These are phyloP conservation scores for Agrotis puta DNA, from an alignment of 2,888 invertebrate genomes.

Conservation along the genomic window DNA sequence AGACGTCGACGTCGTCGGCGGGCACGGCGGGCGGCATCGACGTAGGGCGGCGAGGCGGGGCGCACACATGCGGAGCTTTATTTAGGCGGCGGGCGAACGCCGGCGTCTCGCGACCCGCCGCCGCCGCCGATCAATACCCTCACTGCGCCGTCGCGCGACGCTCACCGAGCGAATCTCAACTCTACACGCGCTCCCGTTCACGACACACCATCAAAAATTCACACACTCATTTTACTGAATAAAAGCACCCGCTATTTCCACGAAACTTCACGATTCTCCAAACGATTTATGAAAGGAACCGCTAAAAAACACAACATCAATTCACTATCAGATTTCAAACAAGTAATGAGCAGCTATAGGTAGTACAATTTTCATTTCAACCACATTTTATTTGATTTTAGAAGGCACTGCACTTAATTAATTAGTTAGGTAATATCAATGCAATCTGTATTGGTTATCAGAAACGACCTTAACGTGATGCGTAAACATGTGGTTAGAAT, in stretches of 20 bases:
- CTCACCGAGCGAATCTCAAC: conserved; percentile 84
- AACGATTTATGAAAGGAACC: conserved; percentile 55
- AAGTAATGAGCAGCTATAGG: conserved; percentile 10
- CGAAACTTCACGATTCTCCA: conserved; percentile 62
- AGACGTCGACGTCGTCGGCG: conserved; percentile 61
- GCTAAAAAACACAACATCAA: conserved; percentile 42
- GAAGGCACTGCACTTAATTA: conserved; percentile 48
- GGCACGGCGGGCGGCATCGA: conserved; percentile 68
- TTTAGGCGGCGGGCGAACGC: conserved; percentile 89
- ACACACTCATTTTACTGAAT: conserved; percentile 86
- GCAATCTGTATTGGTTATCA: conserved; percentile 51
- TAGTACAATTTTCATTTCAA: conserved; percentile 13
- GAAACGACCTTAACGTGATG: conserved; percentile 65
- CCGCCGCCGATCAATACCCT: conserved; percentile 89
- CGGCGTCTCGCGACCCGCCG: conserved; percentile 88
- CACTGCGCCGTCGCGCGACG: conserved; percentile 89
- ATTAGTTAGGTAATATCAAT: conserved; percentile 27
- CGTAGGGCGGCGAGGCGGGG: conserved; percentile 83
- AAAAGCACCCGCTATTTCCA: conserved; percentile 72
- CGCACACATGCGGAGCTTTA: conserved; percentile 89
- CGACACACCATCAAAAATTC: conserved; percentile 90
- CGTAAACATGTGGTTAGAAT: conserved; percentile 83
- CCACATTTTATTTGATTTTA: conserved; percentile 20
- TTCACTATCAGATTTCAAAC: conserved; percentile 49
- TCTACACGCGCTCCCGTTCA: conserved; percentile 84